phyloP scores from a whole-genome alignment of 2,888 invertebrate species.

The Mesodorylaimus sp. region DNA sequence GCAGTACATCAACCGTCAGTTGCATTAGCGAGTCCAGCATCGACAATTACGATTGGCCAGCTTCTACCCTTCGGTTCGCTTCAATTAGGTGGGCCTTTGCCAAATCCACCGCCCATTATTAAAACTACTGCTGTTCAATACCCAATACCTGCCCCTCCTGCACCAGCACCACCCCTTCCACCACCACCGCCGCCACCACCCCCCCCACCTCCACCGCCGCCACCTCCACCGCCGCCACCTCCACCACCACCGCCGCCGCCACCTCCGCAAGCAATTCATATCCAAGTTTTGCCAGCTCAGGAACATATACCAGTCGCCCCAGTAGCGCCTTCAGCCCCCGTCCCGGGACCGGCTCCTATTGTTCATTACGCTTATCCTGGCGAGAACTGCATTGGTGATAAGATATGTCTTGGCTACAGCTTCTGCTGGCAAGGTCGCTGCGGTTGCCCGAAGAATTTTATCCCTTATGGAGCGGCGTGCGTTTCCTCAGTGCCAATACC shows the following conservation, averaged over 20 bases:
- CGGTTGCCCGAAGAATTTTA: neutral
- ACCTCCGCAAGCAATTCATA: neutral
- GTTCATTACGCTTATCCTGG: neutral
- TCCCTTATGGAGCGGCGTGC: neutral
- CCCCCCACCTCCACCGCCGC: neutral
- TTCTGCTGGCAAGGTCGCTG: neutral
- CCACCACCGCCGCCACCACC: neutral
- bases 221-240: neutral
- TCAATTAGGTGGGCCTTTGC: no score
- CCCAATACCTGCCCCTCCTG: no score
- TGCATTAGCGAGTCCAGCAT: no score
- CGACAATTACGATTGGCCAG: no score
- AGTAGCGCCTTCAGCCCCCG: neutral
- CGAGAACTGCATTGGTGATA: neutral
- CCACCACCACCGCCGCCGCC: neutral
- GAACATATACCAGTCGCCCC: neutral
- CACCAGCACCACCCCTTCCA: neutral
- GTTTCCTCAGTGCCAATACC: neutral
- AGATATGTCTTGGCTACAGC: neutral
- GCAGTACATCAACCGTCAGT: no score
- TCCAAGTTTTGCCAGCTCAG: neutral
- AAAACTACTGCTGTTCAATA: no score
- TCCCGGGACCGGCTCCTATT: neutral
- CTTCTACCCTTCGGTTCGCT: no score
- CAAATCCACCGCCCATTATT: no score